These are phyloP conservation scores for Lipotes vexillifer DNA, from an alignment of 2,113 vertebrate species.

Conservation along the genomic window DNA sequence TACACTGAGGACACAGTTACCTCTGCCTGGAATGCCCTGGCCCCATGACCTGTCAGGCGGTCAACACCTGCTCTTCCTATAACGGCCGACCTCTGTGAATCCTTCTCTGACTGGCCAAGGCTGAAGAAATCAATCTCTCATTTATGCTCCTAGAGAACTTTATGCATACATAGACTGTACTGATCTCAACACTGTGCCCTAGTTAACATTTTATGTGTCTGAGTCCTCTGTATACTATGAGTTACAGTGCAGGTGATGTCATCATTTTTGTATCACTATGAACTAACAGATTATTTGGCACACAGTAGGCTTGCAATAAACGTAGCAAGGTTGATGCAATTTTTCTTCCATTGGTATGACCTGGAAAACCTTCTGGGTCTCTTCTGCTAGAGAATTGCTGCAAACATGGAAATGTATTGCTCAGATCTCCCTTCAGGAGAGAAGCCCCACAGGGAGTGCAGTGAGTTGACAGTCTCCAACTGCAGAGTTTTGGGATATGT, in stretches of 20 bases:
- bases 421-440: background rate
- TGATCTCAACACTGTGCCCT: background rate
- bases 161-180: background rate
- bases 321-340: accelerated
- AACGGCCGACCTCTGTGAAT: background rate
- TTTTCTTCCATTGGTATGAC: background rate
- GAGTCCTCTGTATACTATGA: background rate
- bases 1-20: background rate
- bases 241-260: background rate
- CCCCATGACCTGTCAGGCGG: background rate
- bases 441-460: background rate
- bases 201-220: background rate
- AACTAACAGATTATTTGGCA: background rate
- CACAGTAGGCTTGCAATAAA: background rate
- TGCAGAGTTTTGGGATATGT: background rate
- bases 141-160: background rate
- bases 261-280: background rate
- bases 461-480: background rate
- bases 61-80: background rate
- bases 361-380: background rate
- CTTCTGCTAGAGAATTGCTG: background rate
- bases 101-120: background rate
- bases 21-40: background rate
- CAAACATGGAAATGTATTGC: background rate
- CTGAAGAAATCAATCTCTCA: background rate